Evolutionary conservation across 2,888 invertebrate genomes (phyloP).

Genomic region (Apodemia mormo): DNA sequence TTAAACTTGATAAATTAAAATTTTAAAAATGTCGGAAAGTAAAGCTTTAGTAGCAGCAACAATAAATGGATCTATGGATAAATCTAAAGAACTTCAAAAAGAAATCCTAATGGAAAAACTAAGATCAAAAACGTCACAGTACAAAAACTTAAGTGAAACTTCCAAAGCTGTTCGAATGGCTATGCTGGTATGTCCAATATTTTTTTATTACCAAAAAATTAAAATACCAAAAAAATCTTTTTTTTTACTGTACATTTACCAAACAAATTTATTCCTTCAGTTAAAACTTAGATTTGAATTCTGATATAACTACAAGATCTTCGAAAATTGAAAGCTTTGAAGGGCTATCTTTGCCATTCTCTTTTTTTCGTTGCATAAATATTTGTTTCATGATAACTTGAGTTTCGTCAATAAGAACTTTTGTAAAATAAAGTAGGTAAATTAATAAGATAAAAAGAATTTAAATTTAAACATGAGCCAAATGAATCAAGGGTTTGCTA

Average conservation of each 20-base stretch:
- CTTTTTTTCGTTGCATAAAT: no score
- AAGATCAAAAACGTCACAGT: constrained; percentile 90
- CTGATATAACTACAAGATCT: not conserved
- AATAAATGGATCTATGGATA: constrained; percentile 61
- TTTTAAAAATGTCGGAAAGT: constrained; percentile 59
- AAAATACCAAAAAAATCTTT: no score
- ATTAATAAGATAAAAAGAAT: no score
- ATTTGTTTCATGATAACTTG: no score
- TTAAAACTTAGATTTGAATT: not conserved
- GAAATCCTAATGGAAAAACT: constrained; percentile 96
- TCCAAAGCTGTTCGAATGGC: constrained; percentile 94
- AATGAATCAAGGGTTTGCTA: no score
- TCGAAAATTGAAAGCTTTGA: not conserved
- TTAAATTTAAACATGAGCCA: no score
- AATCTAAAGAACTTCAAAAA: constrained; percentile 84
- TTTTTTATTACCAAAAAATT: not conserved
- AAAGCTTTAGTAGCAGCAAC: constrained; percentile 59
- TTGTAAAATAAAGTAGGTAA: no score
- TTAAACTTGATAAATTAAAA: constrained; percentile 36
- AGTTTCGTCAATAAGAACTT: no score
- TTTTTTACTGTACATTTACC: not conserved
- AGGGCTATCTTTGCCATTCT: not conserved
- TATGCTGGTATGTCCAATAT: constrained; percentile 84
- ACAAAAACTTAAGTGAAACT: constrained; percentile 91
- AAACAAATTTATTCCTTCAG: not conserved